phyloP scores from a whole-genome alignment of 2,888 invertebrate species.

The Dichetophora obliterata region DNA sequence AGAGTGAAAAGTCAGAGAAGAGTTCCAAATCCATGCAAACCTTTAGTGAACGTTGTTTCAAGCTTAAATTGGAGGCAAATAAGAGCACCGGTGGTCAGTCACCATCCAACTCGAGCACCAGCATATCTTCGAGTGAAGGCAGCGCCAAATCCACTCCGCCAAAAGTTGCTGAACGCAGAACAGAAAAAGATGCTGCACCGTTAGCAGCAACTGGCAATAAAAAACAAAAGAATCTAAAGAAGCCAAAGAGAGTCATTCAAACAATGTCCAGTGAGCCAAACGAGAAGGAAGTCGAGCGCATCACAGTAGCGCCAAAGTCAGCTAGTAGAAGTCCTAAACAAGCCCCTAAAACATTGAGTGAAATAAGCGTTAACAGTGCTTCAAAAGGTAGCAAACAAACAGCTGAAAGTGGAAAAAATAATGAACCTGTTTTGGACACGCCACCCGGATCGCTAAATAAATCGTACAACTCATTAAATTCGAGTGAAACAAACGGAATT shows the following conservation, averaged over 20 bases:
- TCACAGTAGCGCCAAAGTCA: constrained; percentile 15
- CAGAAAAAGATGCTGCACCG: constrained; percentile 6
- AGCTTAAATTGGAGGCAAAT: constrained; percentile 28
- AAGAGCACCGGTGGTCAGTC: constrained; percentile 1
- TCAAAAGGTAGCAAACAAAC: constrained; percentile 43
- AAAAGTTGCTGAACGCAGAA: constrained; percentile 39
- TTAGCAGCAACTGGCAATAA: constrained; percentile 39
- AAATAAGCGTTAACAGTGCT: neutral
- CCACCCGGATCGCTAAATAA: neutral
- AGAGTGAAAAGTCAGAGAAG: constrained; percentile 13
- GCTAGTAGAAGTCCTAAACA: constrained; percentile 35
- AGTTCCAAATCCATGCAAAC: constrained; percentile 9
- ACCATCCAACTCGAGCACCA: constrained; percentile 26
- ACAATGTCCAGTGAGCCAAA: constrained; percentile 22
- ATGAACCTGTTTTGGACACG: constrained; percentile 19
- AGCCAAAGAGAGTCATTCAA: neutral
- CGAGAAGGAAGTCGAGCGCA: constrained; percentile 43
- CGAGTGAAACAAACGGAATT: constrained; percentile 54
- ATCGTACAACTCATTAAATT: constrained; percentile 11
- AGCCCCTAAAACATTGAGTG: constrained; percentile 3
- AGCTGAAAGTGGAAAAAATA: constrained; percentile 37
- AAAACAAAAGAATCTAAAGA: constrained; percentile 38
- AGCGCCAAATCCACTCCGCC: constrained; percentile 40
- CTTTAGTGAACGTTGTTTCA: constrained; percentile 36
- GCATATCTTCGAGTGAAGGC: constrained; percentile 44